Conservation (phyloP, 2,113 vertebrate species). For the Neolamprologus ventralis region DNA sequence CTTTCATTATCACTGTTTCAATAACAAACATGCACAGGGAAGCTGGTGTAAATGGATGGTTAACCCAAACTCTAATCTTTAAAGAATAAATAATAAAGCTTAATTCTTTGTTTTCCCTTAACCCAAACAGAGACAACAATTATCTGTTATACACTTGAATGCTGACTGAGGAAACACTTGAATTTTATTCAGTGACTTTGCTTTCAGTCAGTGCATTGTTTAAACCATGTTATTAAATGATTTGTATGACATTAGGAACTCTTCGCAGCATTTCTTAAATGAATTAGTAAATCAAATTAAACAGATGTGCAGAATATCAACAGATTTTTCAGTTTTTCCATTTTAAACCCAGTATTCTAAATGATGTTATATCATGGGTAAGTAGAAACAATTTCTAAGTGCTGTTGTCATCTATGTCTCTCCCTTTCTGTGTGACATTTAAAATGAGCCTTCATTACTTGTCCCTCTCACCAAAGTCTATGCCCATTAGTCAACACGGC, state of each 20-base stretch:
- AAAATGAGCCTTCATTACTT: background rate
- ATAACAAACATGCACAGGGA: background rate
- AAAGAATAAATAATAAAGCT: background rate
- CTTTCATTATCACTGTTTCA: background rate
- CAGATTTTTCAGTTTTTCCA: rapidly evolving
- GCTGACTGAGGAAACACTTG: background rate
- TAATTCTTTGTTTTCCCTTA: background rate
- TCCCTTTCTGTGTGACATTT: background rate
- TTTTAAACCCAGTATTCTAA: background rate
- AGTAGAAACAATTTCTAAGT: background rate
- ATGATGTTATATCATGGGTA: background rate
- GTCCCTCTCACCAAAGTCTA: background rate
- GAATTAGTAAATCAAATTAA: background rate
- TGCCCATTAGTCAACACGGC: background rate
- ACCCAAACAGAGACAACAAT: background rate
- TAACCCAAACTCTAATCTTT: background rate
- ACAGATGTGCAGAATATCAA: background rate
- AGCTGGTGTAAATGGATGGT: background rate
- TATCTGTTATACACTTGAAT: background rate
- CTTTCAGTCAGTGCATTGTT: background rate
- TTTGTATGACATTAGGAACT: background rate
- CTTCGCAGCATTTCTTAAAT: background rate
- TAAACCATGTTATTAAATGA: background rate
- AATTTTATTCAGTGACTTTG: background rate
- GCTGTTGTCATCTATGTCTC: background rate